phyloP scores from a whole-genome alignment of 2,797 vertebrate species.

The Mormyrops attenuatus region DNA sequence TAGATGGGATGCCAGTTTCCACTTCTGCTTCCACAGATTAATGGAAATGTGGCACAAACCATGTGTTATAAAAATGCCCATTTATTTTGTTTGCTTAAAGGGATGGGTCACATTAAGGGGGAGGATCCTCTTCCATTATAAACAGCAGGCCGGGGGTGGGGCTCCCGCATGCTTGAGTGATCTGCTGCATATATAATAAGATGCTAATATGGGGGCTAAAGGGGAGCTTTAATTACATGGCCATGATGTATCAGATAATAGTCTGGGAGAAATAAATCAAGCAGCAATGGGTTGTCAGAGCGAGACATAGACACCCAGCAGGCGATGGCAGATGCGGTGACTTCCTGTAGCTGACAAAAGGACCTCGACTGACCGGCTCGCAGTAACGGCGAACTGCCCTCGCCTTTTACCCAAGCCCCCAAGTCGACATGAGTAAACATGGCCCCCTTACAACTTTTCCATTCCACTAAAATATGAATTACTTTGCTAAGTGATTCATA shows the following conservation, averaged over 20 bases:
- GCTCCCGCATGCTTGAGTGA: not conserved
- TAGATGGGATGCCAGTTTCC: not conserved
- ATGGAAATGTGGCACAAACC: not conserved
- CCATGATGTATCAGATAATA: not conserved
- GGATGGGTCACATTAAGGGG: not conserved
- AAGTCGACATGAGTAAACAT: too few species aligned
- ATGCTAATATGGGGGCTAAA: not conserved
- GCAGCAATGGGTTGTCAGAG: not conserved
- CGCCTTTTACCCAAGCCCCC: not conserved
- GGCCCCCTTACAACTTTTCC: not conserved
- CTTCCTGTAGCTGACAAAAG: not conserved
- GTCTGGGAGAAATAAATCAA: not conserved
- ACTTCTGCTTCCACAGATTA: not conserved
- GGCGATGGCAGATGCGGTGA: not conserved
- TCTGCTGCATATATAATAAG: not conserved
- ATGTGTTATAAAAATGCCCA: not conserved
- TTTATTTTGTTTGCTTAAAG: not conserved
- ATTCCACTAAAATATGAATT: not conserved
- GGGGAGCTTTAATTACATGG: conserved; percentile 1
- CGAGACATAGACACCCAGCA: not conserved
- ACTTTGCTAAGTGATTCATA: not conserved
- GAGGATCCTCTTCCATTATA: not conserved
- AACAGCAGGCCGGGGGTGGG: not conserved
- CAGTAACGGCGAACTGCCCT: not conserved
- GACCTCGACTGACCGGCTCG: not conserved